These are phyloP conservation scores for Dryobotodes eremita DNA, from an alignment of 2,888 invertebrate species.

Conservation along the genomic window DNA sequence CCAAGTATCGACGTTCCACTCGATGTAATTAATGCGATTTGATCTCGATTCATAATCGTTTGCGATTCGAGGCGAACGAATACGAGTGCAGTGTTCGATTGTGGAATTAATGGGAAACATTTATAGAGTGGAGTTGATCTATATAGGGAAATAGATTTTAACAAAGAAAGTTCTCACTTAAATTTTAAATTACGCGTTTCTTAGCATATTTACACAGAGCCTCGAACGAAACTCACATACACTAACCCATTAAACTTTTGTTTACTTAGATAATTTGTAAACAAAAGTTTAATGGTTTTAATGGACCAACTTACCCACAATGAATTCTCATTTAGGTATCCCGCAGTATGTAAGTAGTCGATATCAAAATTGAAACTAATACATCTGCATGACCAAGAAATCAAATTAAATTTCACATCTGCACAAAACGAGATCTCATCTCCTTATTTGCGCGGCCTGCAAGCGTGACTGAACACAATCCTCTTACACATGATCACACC, in stretches of 20 bases:
- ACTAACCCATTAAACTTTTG: not conserved
- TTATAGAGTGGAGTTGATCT: not conserved
- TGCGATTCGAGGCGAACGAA: slow-evolving; percentile 46
- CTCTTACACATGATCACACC: slow-evolving; percentile 32
- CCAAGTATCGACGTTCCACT: slow-evolving; percentile 67
- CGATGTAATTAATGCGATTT: slow-evolving; percentile 69
- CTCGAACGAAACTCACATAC: not conserved
- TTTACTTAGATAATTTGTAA: not conserved
- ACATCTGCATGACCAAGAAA: not conserved
- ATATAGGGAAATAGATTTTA: not conserved
- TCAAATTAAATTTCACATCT: slow-evolving; percentile 29
- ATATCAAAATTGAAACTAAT: slow-evolving; percentile 2
- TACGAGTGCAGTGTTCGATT: slow-evolving; percentile 41
- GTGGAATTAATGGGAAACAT: slow-evolving; percentile 38
- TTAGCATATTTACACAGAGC: not conserved
- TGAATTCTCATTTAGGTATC: not conserved
- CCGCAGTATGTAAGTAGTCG: too few relatives aligned
- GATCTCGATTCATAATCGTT: slow-evolving; percentile 67
- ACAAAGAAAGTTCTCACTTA: not conserved
- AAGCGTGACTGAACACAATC: slow-evolving; percentile 35
- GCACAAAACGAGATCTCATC: slow-evolving; percentile 2
- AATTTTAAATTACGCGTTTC: too few relatives aligned
- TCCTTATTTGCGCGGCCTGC: slow-evolving; percentile 21
- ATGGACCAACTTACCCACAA: not conserved
- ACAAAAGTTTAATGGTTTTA: too few relatives aligned